Base-by-base conservation (phyloP, 2,113 vertebrate genomes). In the Lethenteron camtschaticum region DNA sequence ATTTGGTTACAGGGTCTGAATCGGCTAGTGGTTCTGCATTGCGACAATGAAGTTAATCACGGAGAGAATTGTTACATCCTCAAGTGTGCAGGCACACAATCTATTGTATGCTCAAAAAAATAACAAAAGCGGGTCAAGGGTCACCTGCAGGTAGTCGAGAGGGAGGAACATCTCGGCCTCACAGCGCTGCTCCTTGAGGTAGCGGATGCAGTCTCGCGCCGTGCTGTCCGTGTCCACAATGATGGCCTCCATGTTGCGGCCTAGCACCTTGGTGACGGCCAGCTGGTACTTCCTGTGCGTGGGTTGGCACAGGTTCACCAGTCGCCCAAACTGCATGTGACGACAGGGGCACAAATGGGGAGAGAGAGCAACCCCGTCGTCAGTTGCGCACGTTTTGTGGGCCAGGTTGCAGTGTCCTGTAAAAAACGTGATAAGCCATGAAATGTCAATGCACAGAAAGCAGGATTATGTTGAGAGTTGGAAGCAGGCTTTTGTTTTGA, bases 221-320 rank as follows among this genome's bases (percentile, higher is more conserved):
- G 79, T 79, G n/a, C 24, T 9, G 63, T 89, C 88, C 7, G 86
- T 77, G 8, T 84, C 14, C 73, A 96, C 94, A n/a, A 99, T 80
- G 3, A 99, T 85, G 70, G 88, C 85, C 10, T 82, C 79, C 79
- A 96, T 83, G 75, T 85, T 85, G 66, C 60, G 83, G 70, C 88
- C 85, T 69, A 95, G 89, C 11, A 92, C 80, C 76, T 96, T 99
- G 70, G 87, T 89, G 70, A 94, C 84, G 11, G 90, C 89, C 72
- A 99, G 81, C 73, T 89, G 88, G 74, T 95, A 99, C 75, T 89
- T 96, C 79, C 86, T 91, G 75, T 96, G 90, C 72, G 91, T 85
- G 68, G 91, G 91, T 73, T 87, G 86, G 74, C 90, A 96, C 58
- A 99, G 73, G 71, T 96, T 87, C 1, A 85, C 79, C 2, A 99